Conservation (phyloP, 1,140 invertebrate genomes). For the Oncopeltus fasciatus region DNA sequence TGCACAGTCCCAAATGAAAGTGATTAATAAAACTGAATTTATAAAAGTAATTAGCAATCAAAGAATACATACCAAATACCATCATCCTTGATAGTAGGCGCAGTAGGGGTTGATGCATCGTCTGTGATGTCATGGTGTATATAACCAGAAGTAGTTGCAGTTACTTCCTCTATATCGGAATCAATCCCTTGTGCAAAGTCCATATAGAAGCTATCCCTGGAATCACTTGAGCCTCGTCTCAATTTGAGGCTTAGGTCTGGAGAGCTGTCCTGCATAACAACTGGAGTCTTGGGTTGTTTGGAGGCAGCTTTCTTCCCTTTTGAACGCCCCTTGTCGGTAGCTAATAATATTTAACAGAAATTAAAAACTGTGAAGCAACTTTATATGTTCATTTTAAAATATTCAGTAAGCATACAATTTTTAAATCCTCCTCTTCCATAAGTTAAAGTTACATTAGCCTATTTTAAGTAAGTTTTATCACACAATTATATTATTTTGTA, state of each 20-base stretch:
- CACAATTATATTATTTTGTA: no score
- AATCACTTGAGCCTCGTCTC: slow-evolving; percentile 66
- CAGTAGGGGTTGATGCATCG: slow-evolving; percentile 24
- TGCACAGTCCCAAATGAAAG: neutral
- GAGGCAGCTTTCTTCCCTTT: neutral
- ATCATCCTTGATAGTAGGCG: slow-evolving; percentile 23
- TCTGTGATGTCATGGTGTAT: slow-evolving; percentile 22
- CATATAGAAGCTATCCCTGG: slow-evolving; percentile 75
- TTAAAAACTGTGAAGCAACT: no score
- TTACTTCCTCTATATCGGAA: slow-evolving; percentile 73
- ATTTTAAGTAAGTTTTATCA: no score
- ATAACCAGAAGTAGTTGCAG: slow-evolving; percentile 31
- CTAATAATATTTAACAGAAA: no score
- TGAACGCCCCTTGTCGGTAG: neutral
- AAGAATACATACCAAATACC: neutral
- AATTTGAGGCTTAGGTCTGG: slow-evolving; percentile 68
- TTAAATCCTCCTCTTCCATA: no score
- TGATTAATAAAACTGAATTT: neutral
- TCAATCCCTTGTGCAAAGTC: slow-evolving; percentile 73
- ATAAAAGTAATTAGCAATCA: neutral
- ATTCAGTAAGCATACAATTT: no score
- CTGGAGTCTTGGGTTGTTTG: neutral
- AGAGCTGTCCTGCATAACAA: slow-evolving; percentile 44
- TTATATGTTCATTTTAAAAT: no score
- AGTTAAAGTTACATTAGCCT: no score